A percentile compares a stretch with the other conserved stretches of the same genome.
Conservation (phyloP, 2,113 vertebrate genomes). For the Mus musculus region DNA sequence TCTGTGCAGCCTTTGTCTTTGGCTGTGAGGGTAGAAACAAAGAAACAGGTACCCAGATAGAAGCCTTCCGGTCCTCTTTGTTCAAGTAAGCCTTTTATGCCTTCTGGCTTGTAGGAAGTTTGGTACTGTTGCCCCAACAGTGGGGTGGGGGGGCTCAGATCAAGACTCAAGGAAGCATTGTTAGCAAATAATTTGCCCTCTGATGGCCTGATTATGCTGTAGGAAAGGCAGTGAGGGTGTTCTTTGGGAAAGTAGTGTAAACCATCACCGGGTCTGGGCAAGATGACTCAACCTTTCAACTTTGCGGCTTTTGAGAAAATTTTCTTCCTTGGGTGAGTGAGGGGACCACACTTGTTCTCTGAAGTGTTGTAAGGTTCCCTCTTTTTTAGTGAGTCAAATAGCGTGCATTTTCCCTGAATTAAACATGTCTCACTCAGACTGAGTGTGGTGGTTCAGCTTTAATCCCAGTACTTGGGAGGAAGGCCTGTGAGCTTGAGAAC, state of each 20-base stretch:
- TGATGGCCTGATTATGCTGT: slow-evolving; percentile 21
- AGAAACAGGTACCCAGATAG: neutral
- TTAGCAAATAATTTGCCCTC: slow-evolving; percentile 78
- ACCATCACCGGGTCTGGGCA: neutral
- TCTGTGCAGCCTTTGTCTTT: neutral
- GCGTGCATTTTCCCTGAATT: neutral
- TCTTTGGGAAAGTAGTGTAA: slow-evolving; percentile 9
- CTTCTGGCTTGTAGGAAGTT: neutral
- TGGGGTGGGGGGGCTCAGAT: neutral
- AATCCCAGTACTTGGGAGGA: neutral
- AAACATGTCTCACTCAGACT: neutral
- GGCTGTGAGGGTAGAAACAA: neutral
- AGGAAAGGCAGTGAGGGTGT: neutral
- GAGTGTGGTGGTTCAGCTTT: neutral
- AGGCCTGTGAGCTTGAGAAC: neutral
- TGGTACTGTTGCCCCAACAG: no score
- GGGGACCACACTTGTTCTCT: neutral
- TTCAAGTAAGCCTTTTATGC: neutral
- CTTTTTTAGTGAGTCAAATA: slow-evolving; percentile 44
- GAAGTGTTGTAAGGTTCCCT: neutral
- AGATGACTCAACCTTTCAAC: slow-evolving; percentile 68
- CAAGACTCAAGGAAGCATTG: slow-evolving; percentile 51
- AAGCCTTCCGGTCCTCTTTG: neutral
- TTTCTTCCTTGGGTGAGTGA: slow-evolving; percentile 72
- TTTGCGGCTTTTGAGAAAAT: slow-evolving; percentile 59